These are phyloP conservation scores for Siderastrea siderea DNA, from an alignment of 92 coral and sea anemone species.

Conservation along the genomic window DNA sequence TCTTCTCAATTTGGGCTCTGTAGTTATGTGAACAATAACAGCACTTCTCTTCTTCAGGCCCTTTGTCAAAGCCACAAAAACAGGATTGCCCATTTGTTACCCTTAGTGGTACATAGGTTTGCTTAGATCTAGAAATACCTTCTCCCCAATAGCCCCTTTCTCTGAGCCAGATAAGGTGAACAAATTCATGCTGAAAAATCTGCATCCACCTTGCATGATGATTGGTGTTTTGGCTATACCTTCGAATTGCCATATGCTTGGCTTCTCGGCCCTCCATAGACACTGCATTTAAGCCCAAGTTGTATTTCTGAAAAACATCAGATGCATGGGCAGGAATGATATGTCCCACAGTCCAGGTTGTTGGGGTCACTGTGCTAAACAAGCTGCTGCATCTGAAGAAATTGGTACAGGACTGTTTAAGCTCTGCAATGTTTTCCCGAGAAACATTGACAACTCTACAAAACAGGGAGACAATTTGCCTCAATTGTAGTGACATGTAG, in stretches of 20 bases:
- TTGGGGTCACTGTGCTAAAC: conserved; percentile 60
- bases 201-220: conserved; percentile 64
- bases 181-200: conserved; percentile 71
- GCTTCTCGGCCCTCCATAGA: conserved; percentile 74
- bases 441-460: conserved; percentile 55
- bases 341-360: conserved; percentile 33
- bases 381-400: conserved; percentile 51
- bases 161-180: conserved; percentile 71
- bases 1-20: conserved; percentile 66
- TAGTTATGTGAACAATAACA: conserved; percentile 71
- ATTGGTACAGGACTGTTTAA: conserved; percentile 52
- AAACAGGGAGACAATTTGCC: conserved; percentile 56
- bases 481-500: conserved; percentile 45
- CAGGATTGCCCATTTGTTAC: conserved; percentile 69
- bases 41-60: conserved; percentile 25
- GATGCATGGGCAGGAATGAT: conserved; percentile 55
- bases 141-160: conserved; percentile 70
- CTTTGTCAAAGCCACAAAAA: conserved; percentile 71
- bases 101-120: conserved; percentile 70
- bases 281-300: conserved; percentile 59
- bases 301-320: conserved; percentile 66
- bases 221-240: conserved; percentile 62
- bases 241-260: conserved; percentile 62
- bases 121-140: conserved; percentile 40
- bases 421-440: conserved; percentile 49